Evolutionary conservation across 2,888 invertebrate genomes (phyloP), one percentile per base, ranked within the genome.

Genomic region (Hydraecia micacea): DNA sequence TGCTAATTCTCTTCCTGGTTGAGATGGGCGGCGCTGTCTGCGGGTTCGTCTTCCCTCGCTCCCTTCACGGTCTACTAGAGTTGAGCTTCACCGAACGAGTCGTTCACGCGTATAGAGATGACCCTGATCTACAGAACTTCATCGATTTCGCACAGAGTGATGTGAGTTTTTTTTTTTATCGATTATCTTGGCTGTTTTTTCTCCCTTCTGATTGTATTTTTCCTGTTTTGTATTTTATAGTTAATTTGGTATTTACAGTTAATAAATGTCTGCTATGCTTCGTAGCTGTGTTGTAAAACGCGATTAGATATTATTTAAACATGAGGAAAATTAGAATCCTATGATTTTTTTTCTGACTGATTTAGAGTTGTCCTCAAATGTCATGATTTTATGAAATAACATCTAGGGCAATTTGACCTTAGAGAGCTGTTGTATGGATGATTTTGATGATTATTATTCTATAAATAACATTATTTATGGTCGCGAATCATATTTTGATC

Each of bases 111-210:
- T 99, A 99, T 93, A 97, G 99, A 67, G 99, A 99, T 93, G 99
- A 99, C 95, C 98, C 98, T 0, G 99, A 99, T 95, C 97, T 99
- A 76, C 98, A 99, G 94, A 99, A 99, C 96, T 98, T 99, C 86
- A 99, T 99, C 85, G 99, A 99, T 94, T 99, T 99, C 96, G 98
- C 99, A 63, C 99, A 99, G 95, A 98, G 98, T 95, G 99, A 99
- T 95, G 98, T 98, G 93, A 97, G 96, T 93, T 36, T 46, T 60
- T 36, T 32, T 28, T 75, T 28, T 5, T 2, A n/a, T 46, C 2
- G 2, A 69, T 73, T 32, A 52, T 62, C 15, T 70, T 46, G 21
- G n/a, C 73, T 36, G 46, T 32, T 73, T 5, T 36, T 15, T 21
- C 46, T 36, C 71, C n/a, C 18, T 21, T 73, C 28, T 8, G n/a